Evolutionary conservation across 2,888 invertebrate genomes (phyloP), one percentile per base, ranked within the genome.

Genomic region (Heliconius charithonia): DNA sequence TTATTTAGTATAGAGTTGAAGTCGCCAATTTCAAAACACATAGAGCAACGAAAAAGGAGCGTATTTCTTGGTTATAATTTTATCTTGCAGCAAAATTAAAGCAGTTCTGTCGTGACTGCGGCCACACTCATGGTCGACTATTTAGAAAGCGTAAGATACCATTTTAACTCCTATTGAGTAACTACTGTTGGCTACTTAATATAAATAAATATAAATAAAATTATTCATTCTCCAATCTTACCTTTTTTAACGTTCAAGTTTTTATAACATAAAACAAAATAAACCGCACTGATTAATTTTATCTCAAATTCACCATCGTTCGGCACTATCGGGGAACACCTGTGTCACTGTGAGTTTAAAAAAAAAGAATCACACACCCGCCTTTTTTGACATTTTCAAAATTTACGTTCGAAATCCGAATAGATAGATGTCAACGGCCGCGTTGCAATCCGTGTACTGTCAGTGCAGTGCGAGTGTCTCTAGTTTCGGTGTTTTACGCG

Each of bases 241-340:
- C 92, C 93, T 93, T 91, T 86, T 86, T 86, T 85, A 86, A 85
- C 86, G 84, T 86, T 89, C 87, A 87, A 88, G 77, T 74, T 74
- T 78, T 78, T 76, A 76, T 76, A 87, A 87, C 85, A 87, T 84
- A 87, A 85, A 86, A 84, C 86, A 88, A 86, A 87, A 84, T 86
- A 88, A 85, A 25, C 41, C 59, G 25, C 94, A 94, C 93, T 91
- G 83, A 86, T 88, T 88, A 85, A 85, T 87, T 69, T 90, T 92
- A 92, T 85, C 91, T 93, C 88, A 89, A 92, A 91, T 94, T 89
- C 94, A 94, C 92, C 94, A 95, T 94, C 88, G 89, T 93, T 92
- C 85, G 87, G 88, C 94, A 94, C 93, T 90, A 83, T 85, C 79
- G 79, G 81, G 86, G 89, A 89, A 88, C 93, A 93, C 93, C 89